Evolutionary conservation across 2,113 vertebrate genomes (phyloP).

Genomic region (Aramus guarauna): DNA sequence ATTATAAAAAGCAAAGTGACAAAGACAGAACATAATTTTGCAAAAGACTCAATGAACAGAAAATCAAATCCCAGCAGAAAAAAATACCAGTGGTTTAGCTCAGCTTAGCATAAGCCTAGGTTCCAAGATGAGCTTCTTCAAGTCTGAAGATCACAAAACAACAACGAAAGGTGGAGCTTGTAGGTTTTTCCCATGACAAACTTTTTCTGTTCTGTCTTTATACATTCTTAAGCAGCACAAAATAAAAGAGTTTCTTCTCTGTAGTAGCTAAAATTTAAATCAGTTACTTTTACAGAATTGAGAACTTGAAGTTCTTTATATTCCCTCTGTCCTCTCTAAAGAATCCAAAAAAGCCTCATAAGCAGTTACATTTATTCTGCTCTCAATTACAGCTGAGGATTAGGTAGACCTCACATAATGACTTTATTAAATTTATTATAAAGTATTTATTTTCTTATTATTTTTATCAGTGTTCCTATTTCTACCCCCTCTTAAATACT

Average conservation of each 20-base stretch:
- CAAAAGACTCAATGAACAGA: not conserved
- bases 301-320: not conserved
- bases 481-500: not conserved
- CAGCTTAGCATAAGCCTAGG: not conserved
- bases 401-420: not conserved
- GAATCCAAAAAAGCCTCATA: not conserved
- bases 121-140: not conserved
- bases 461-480: not conserved
- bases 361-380: not conserved
- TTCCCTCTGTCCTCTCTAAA: not conserved
- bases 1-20: not conserved
- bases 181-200: rapidly evolving
- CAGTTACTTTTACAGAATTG: not conserved
- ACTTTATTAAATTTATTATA: not conserved
- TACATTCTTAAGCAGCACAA: not conserved
- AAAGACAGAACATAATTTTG: not conserved
- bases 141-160: not conserved
- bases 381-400: not conserved
- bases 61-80: not conserved
- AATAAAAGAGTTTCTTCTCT: not conserved
- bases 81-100: not conserved
- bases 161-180: not conserved
- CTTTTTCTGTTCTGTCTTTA: not conserved
- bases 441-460: not conserved
- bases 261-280: not conserved